Percentiles rank a stretch among this genome's conserved stretches.
Evolutionary conservation across 2,797 vertebrate genomes (phyloP).

Genomic region (Falco berigora): DNA sequence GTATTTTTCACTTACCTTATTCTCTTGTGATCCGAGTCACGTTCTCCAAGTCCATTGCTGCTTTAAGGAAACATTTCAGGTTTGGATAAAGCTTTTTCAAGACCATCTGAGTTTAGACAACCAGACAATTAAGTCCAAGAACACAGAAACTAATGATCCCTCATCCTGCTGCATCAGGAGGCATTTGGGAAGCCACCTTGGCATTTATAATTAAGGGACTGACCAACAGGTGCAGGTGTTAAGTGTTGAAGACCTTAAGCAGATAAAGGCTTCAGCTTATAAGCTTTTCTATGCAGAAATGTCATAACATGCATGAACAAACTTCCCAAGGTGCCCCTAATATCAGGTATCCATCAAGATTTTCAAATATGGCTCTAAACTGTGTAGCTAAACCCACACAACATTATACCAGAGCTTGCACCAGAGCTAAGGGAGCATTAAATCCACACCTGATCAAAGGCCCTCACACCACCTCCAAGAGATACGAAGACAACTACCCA

Average conservation of each 20-base stretch:
- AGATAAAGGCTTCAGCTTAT: neutral
- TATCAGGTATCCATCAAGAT: neutral
- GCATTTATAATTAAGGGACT: neutral
- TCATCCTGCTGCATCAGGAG: neutral
- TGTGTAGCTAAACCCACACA: neutral
- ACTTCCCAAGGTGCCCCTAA: neutral
- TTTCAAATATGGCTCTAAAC: neutral
- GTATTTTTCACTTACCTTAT: neutral
- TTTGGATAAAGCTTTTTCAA: neutral
- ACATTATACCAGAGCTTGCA: neutral
- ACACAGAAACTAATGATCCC: neutral
- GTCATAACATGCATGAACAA: neutral
- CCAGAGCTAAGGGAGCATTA: neutral
- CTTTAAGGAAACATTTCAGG: neutral
- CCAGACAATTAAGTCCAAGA: neutral
- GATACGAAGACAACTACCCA: neutral
- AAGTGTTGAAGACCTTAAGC: neutral
- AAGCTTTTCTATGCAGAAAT: neutral
- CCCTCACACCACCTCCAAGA: neutral
- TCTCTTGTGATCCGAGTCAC: neutral
- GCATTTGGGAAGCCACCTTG: neutral
- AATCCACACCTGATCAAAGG: neutral
- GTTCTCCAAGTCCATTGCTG: neutral
- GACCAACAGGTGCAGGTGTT: neutral
- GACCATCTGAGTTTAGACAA: neutral